Conservation (phyloP, 2,888 invertebrate genomes). For the Teleogryllus oceanicus region DNA sequence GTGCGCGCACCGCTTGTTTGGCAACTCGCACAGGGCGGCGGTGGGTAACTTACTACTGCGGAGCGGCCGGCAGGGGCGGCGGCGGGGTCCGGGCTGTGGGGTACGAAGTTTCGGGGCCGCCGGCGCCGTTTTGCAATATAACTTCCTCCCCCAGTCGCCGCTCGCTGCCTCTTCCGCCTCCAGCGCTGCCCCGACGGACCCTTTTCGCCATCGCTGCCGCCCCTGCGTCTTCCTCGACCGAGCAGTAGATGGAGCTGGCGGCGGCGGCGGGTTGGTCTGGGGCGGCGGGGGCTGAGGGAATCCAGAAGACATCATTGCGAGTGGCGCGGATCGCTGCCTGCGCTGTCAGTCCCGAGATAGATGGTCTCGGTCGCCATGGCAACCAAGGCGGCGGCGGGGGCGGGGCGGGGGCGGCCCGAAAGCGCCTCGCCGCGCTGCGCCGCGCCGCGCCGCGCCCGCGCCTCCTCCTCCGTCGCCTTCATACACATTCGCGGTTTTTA, state of each 20-base stretch:
- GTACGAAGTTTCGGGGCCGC: too few relatives aligned
- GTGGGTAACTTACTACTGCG: too few relatives aligned
- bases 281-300: neutral
- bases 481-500: conserved; percentile 19
- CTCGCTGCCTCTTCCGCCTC: too few relatives aligned
- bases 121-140: too few relatives aligned
- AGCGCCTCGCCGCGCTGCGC: neutral
- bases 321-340: neutral
- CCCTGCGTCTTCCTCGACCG: neutral
- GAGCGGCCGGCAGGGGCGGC: too few relatives aligned
- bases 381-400: neutral
- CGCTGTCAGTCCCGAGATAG: conserved; percentile 31
- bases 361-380: conserved; percentile 29
- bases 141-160: too few relatives aligned
- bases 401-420: neutral
- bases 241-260: neutral
- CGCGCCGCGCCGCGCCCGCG: neutral
- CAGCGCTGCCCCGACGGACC: too few relatives aligned
- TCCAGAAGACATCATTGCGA: conserved; percentile 28
- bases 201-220: neutral
- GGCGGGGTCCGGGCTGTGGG: too few relatives aligned
- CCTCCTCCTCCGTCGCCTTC: neutral
- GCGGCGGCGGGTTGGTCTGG: neutral
- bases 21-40: too few relatives aligned
- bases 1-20: neutral